Conservation (phyloP, 2,113 vertebrate species). For the Melanerpes formicivorus region DNA sequence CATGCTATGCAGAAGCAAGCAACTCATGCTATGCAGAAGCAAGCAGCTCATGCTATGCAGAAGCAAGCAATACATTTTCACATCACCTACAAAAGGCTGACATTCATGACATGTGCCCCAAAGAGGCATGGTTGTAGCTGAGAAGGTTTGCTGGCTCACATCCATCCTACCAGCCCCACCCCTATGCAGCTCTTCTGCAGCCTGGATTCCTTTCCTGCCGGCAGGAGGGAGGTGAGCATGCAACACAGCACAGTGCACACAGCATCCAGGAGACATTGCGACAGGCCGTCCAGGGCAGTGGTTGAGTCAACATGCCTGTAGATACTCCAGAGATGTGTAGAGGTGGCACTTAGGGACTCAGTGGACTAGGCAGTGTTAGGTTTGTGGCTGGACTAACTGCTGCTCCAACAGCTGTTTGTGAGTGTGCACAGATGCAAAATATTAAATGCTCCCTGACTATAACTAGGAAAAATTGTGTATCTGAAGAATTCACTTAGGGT, state of each 20-base stretch:
- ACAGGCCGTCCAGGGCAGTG: no score
- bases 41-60: background rate
- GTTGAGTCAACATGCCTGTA: no score
- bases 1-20: background rate
- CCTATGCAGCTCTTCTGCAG: background rate
- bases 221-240: fast-evolving
- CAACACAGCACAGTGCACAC: fast-evolving
- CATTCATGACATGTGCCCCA: background rate
- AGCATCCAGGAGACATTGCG: background rate
- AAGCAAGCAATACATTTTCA: background rate
- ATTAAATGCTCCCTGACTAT: background rate
- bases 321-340: no score
- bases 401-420: background rate
- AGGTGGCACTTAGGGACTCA: no score
- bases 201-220: fast-evolving
- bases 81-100: background rate
- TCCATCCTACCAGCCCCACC: background rate
- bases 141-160: background rate
- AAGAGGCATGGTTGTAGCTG: background rate
- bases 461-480: background rate
- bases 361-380: background rate
- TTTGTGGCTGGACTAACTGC: background rate
- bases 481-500: background rate
- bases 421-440: background rate
- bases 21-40: background rate